These are phyloP conservation scores for Leucophora obtusa DNA, from an alignment of 2,888 invertebrate genomes.

Conservation along the genomic window DNA sequence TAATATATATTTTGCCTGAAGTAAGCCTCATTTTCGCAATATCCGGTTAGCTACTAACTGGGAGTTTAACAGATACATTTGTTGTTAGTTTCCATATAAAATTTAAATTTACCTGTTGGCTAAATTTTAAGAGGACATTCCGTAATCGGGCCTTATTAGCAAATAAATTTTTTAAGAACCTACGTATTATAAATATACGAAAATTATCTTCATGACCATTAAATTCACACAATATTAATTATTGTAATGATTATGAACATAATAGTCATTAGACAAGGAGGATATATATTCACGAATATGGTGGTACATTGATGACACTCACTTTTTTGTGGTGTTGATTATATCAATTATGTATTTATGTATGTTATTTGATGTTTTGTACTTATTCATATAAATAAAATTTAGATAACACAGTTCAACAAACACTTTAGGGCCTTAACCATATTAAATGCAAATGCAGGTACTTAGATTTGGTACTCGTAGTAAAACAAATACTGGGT, in stretches of 20 bases:
- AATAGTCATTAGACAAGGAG: constrained; percentile 47
- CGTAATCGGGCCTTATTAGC: constrained; percentile 45
- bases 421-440: too few species aligned
- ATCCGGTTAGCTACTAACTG: too few species aligned
- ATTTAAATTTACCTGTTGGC: too few species aligned
- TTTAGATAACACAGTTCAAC: not conserved
- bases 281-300: not conserved
- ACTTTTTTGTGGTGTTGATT: constrained; percentile 48
- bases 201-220: constrained; percentile 57
- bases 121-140: too few species aligned
- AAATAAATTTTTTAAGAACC: constrained; percentile 13
- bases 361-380: constrained; percentile 53
- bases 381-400: constrained; percentile 14
- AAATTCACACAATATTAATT: constrained; percentile 54
- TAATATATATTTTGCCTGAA: too few species aligned
- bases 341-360: constrained; percentile 59
- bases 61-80: too few species aligned
- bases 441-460: too few species aligned
- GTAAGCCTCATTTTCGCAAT: too few species aligned
- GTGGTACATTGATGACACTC: constrained; percentile 46
- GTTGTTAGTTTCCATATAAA: too few species aligned
- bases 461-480: too few species aligned
- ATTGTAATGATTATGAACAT: constrained; percentile 55
- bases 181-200: not conserved
- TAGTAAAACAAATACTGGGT: too few species aligned